Evolutionary conservation across 2,797 vertebrate species (phyloP).

Genomic region (Erpetoichthys calabaricus): DNA sequence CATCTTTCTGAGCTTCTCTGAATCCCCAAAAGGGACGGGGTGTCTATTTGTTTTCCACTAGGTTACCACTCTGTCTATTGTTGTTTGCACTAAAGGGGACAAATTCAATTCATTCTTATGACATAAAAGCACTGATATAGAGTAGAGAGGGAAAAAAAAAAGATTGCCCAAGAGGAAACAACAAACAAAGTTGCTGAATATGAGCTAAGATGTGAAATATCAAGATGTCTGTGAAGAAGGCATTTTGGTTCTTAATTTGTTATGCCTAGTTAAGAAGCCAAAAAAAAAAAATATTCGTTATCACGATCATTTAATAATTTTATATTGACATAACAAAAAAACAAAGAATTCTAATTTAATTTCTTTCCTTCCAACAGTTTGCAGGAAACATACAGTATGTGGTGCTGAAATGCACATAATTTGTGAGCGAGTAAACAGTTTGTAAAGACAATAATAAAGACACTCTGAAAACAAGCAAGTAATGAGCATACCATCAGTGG

Average conservation of each 20-base stretch:
- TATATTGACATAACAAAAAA: too few species aligned
- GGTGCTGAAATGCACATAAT: too few species aligned
- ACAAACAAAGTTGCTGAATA: conserved; percentile 66
- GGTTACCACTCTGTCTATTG: conserved; percentile 87
- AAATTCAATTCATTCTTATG: conserved; percentile 98
- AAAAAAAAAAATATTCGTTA: too few species aligned
- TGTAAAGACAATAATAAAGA: too few species aligned
- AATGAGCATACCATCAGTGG: too few species aligned
- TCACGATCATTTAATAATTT: too few species aligned
- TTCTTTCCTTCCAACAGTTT: too few species aligned
- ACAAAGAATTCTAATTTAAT: too few species aligned
- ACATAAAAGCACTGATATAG: conserved; percentile 81
- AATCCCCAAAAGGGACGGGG: conserved; percentile 88
- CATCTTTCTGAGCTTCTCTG: conserved; percentile 62
- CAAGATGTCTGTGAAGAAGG: conserved; percentile 21
- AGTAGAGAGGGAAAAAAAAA: conserved; percentile 26
- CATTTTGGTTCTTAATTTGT: conserved; percentile 16
- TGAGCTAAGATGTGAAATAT: conserved; percentile 38
- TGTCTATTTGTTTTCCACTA: conserved; percentile 96
- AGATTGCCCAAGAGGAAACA: conserved; percentile 69
- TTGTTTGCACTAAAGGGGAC: conserved; percentile 97
- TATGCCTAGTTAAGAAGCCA: conserved; percentile 12
- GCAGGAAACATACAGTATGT: too few species aligned
- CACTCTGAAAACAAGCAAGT: too few species aligned
- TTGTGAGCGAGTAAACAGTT: too few species aligned